Evolutionary conservation across 2,113 vertebrate species (phyloP).

Genomic region (Ceratotherium simum): DNA sequence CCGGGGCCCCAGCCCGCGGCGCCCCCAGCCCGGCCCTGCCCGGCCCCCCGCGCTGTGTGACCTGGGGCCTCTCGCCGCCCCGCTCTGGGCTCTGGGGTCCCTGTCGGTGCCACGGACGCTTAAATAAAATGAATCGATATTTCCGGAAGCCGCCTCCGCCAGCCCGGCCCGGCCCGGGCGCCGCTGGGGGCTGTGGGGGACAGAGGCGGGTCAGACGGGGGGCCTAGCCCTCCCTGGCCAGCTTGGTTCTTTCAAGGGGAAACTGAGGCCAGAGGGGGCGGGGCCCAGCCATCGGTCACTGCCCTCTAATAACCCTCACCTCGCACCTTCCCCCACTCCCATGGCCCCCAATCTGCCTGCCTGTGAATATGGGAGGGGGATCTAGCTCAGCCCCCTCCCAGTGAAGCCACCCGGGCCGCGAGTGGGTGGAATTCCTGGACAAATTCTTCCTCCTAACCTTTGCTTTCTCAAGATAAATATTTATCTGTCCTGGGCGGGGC

Average conservation of each 20-base stretch:
- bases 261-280: slow-evolving; percentile 60
- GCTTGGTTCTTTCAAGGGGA: slow-evolving; percentile 54
- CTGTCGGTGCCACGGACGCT: slow-evolving; percentile 82
- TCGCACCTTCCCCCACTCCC: not conserved
- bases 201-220: slow-evolving; percentile 75
- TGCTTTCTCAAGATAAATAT: slow-evolving; percentile 84
- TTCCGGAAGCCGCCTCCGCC: slow-evolving; percentile 80
- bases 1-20: not conserved
- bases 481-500: slow-evolving; percentile 77
- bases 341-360: not conserved
- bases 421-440: slow-evolving; percentile 74
- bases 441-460: slow-evolving; percentile 78
- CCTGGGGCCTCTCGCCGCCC: slow-evolving; percentile 84
- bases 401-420: not conserved
- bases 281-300: slow-evolving; percentile 8
- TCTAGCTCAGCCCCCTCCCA: not conserved
- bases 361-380: not conserved
- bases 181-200: slow-evolving; percentile 79
- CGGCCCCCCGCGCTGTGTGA: slow-evolving; percentile 70
- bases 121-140: slow-evolving; percentile 84
- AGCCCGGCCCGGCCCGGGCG: slow-evolving; percentile 73
- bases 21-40: slow-evolving; percentile 65
- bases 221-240: slow-evolving; percentile 59
- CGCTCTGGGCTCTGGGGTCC: slow-evolving; percentile 84
- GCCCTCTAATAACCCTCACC: not conserved